Conservation (phyloP, 2,113 vertebrate genomes). For the Pedetes capensis region DNA sequence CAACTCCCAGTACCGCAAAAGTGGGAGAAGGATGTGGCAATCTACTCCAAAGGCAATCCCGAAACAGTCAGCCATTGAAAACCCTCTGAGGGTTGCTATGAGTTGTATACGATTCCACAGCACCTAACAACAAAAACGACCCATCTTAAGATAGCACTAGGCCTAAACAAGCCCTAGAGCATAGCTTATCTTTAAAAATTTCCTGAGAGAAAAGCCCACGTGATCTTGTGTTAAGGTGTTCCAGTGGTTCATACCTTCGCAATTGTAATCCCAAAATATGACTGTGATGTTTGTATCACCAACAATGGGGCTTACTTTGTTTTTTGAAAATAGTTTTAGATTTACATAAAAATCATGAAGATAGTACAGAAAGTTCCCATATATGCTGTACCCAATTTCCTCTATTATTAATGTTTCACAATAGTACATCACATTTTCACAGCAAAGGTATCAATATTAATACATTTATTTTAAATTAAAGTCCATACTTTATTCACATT, state of each 20-base stretch:
- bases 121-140: too few species aligned
- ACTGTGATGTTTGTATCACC: background rate
- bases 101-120: too few species aligned
- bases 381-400: background rate
- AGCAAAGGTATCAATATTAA: background rate
- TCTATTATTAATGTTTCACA: background rate
- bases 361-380: background rate
- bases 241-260: background rate
- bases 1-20: too few species aligned
- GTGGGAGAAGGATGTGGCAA: too few species aligned
- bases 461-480: background rate
- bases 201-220: background rate
- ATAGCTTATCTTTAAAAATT: background rate
- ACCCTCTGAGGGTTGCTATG: too few species aligned
- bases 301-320: rapidly evolving
- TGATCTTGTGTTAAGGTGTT: background rate
- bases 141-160: background rate
- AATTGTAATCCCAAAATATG: background rate
- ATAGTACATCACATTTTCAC: background rate
- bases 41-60: too few species aligned
- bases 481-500: background rate
- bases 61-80: too few species aligned
- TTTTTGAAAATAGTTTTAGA: background rate
- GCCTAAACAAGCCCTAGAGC: background rate
- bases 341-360: background rate